A percentile compares a stretch with the other conserved stretches of the same genome.
Conservation (phyloP, 2,797 vertebrate species). For the Mareca strepera region DNA sequence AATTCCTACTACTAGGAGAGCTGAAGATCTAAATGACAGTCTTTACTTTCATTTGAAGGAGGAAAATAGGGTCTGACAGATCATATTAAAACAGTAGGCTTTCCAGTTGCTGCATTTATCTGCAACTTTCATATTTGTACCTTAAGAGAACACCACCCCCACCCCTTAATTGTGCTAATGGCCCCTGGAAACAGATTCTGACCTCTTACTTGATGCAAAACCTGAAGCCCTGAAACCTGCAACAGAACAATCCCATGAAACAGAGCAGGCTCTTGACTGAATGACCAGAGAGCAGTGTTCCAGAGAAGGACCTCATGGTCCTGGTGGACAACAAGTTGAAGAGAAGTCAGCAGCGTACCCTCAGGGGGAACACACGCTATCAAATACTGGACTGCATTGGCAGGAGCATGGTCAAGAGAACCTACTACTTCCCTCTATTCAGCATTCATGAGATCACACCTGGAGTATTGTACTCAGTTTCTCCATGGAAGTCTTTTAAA, state of each 20-base stretch:
- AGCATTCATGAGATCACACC: not conserved
- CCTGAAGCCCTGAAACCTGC: not conserved
- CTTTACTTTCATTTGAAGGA: not conserved
- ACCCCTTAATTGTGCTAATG: not conserved
- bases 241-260: not conserved
- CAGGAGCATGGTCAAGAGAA: not conserved
- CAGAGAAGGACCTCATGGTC: not conserved
- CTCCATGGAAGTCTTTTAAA: not conserved
- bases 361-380: not conserved
- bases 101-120: not conserved
- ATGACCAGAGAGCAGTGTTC: not conserved
- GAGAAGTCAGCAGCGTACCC: not conserved
- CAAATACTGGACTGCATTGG: not conserved
- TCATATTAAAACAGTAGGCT: not conserved
- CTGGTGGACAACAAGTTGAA: fast-evolving
- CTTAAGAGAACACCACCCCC: not conserved
- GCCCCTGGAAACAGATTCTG: not conserved
- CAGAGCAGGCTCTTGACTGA: not conserved
- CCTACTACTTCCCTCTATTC: not conserved
- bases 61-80: not conserved
- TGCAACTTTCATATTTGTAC: not conserved
- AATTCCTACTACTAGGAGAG: not conserved
- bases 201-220: not conserved
- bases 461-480: not conserved
- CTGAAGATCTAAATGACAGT: not conserved